phyloP scores from a whole-genome alignment of 2,113 vertebrate species.

The Hydrochoerus hydrochaeris region DNA sequence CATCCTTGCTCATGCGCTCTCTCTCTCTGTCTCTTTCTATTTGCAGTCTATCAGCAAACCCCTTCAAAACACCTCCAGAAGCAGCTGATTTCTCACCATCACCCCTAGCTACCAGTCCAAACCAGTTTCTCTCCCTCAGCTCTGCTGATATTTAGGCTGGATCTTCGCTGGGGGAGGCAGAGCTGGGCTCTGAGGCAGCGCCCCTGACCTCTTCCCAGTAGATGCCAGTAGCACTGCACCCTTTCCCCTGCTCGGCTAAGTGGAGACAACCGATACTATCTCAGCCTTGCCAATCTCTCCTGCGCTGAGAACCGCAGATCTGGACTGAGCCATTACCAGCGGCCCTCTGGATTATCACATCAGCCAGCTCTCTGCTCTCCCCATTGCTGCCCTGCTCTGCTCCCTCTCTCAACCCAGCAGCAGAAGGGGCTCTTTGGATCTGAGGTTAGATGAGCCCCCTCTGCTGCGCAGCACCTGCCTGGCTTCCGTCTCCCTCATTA shows the following conservation, averaged over 20 bases:
- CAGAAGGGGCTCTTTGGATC: neutral
- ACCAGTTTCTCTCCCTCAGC: neutral
- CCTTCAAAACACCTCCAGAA: neutral
- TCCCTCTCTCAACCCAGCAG: neutral
- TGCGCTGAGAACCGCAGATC: neutral
- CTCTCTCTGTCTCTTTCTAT: neutral
- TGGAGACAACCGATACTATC: neutral
- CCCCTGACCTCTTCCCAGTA: neutral
- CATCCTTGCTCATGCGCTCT: neutral
- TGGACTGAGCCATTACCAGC: neutral
- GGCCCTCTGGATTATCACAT: too few species aligned
- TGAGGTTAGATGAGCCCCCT: neutral
- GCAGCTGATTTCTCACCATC: neutral
- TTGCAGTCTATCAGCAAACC: neutral
- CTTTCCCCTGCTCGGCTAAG: too few species aligned
- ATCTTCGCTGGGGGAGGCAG: neutral
- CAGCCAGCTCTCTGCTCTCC: neutral
- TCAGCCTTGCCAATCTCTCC: neutral
- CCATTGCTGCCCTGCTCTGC: neutral
- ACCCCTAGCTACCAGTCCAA: neutral
- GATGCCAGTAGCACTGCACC: neutral
- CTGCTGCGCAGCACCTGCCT: neutral
- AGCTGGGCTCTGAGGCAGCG: too few species aligned
- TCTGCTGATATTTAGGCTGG: neutral
- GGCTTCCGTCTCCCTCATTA: neutral